Evolutionary conservation across 2,113 vertebrate genomes (phyloP), one percentile per base, ranked within the genome.

Genomic region (Malurus elegans): DNA sequence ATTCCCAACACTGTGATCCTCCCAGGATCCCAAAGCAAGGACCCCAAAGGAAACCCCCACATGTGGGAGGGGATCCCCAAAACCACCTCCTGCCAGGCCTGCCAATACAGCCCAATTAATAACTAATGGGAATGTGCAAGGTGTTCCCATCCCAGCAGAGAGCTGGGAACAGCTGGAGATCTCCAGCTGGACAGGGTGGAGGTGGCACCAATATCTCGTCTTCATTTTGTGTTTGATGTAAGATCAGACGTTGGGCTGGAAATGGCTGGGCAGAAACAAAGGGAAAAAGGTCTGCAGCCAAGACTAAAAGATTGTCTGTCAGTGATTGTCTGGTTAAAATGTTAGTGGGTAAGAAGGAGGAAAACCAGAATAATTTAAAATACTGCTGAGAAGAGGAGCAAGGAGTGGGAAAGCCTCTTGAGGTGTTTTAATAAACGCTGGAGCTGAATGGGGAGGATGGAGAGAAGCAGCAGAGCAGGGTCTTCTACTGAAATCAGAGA

Each of bases 131-230:
- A 76, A 50, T 19, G 15, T 47, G 57, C 45, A 32, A 14, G 4
- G 21, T 36, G 23, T 24, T 51, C 50, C 28, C 31, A 57, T 62
- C 71, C 18, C 54, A 56, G 21, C 9, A 19, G n/a, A 61, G 36
- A 86, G 58, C 57, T 72, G 53, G 70, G 24, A 85, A 40, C 47
- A 57, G 9, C 47, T 45, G 8, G 14, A 76, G 36, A 67, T 36
- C 48, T 82, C 48, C 40, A 56, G 53, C 20, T 82, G 56, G 57
- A 64, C 12, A 64, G 38, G 15, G 8, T 5, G 4, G 79, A 47
- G 31, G 29, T 14, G 61, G 40, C 36, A 72, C 10, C 3, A 2
- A 36, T 0, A 1, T 10, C 28, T 65, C 1, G 0, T 12, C 18
- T 6, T 23, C 13, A 14, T 71, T 60, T 81, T 9, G 8, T 62